Conservation (phyloP, 2,888 invertebrate genomes). For the Muscina levida region DNA sequence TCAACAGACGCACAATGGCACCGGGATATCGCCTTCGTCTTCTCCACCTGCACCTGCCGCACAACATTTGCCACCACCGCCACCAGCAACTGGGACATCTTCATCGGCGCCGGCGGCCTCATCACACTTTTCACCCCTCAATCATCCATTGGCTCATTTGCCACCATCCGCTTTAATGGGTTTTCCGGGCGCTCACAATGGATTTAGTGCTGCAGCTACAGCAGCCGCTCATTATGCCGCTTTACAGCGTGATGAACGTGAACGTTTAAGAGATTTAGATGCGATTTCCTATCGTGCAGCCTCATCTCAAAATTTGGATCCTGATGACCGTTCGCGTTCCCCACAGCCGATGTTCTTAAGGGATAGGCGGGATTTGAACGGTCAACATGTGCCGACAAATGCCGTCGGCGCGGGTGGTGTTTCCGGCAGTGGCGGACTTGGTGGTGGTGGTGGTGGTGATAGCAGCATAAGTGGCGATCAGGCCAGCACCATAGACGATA, state of each 20-base stretch:
- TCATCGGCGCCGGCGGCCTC: slow-evolving; percentile 42
- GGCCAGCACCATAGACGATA: slow-evolving; percentile 78
- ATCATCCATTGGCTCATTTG: slow-evolving; percentile 73
- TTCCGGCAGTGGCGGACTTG: slow-evolving; percentile 67
- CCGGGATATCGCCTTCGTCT: slow-evolving; percentile 69
- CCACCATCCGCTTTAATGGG: slow-evolving; percentile 67
- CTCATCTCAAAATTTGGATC: slow-evolving; percentile 69
- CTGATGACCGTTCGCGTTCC: slow-evolving; percentile 79
- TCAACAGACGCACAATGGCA: slow-evolving; percentile 39
- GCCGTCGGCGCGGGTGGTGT: slow-evolving; percentile 39
- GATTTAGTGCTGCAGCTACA: slow-evolving; percentile 62
- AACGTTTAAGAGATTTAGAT: slow-evolving; percentile 67
- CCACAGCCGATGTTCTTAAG: slow-evolving; percentile 71
- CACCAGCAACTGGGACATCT: slow-evolving; percentile 65
- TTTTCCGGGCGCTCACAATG: slow-evolving; percentile 63
- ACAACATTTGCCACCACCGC: slow-evolving; percentile 63
- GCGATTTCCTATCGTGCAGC: slow-evolving; percentile 56
- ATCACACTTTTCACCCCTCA: slow-evolving; percentile 61
- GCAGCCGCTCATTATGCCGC: slow-evolving; percentile 68
- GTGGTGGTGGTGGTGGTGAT: slow-evolving; percentile 70
- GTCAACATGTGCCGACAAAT: slow-evolving; percentile 55
- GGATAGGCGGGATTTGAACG: slow-evolving; percentile 71
- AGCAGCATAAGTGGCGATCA: slow-evolving; percentile 78
- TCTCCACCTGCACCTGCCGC: slow-evolving; percentile 62
- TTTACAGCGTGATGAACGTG: slow-evolving; percentile 68